A percentile compares a stretch with the other conserved stretches of the same genome.
phyloP scores from a whole-genome alignment of 92 coral and sea anemone species.

The Phenganax marumi region DNA sequence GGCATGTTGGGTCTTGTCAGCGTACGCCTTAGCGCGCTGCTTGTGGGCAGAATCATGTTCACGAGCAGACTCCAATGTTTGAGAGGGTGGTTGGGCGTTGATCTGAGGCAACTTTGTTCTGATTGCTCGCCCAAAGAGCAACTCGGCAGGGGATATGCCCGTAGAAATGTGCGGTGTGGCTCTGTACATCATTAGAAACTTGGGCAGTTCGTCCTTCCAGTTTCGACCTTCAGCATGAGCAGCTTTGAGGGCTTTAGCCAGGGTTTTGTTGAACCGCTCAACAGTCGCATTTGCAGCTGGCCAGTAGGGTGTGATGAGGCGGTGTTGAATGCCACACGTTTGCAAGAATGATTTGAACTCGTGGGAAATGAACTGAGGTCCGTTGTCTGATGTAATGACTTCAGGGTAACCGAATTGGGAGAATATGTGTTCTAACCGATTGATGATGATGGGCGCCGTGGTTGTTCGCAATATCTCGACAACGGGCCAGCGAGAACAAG shows the following conservation, averaged over 20 bases:
- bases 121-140: conserved; percentile 5
- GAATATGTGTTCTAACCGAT: conserved; percentile 7
- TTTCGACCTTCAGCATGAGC: not conserved
- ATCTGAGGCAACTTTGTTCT: conserved; percentile 10
- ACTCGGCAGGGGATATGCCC: conserved; percentile 5
- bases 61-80: conserved; percentile 1
- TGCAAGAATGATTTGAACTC: not conserved
- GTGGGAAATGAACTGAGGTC: conserved; percentile 17
- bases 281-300: not conserved
- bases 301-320: not conserved
- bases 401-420: conserved; percentile 13
- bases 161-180: conserved; percentile 3
- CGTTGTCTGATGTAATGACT: not conserved
- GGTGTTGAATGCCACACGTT: not conserved
- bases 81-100: not conserved
- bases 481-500: conserved; percentile 24
- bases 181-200: conserved; percentile 21
- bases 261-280: conserved; percentile 24
- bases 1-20: conserved; percentile 28
- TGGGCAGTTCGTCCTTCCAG: conserved; percentile 15
- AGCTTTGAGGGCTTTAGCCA: not conserved
- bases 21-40: conserved; percentile 17
- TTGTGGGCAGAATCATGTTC: conserved; percentile 3
- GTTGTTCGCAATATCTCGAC: conserved; percentile 14
- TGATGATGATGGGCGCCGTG: conserved; percentile 15